Evolutionary conservation across 2,113 vertebrate genomes (phyloP), one percentile per base, ranked within the genome.

Genomic region (Podarcis muralis): DNA sequence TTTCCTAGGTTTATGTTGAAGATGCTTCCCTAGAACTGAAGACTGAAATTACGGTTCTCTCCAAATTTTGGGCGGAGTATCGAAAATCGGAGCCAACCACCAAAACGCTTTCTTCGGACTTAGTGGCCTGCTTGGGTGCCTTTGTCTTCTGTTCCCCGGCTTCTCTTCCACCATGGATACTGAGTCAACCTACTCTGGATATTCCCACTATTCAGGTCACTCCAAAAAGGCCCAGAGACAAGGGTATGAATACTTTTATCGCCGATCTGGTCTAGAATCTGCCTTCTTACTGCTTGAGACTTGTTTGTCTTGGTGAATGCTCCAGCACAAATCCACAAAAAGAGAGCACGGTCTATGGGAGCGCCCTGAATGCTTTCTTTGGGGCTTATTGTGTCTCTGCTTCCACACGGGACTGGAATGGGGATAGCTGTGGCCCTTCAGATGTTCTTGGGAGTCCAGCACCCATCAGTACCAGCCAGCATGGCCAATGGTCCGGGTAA

Each of bases 181-280:
- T 20, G 98, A 99, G 96, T 99, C 99, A 2, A 98, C 98, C 0
- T 99, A 99, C 93, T 99, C 99, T 53, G 98, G 98, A 82, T 99
- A 99, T 93, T 99, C 99, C 79, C 98, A 99, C 97, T 98, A 99
- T 94, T 99, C 98, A 5, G 97, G 98, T 86, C 98, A 98, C 95
- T 99, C 98, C 86, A 97, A 98, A 94, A 98, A 98, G 87, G 98
- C 98, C 90, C 98, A 99, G 95, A 97, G 98, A 95, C 98, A 98
- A 89, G 98, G 98, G 99, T 99, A 97, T 94, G 98, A 90, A 92
- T 89, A 68, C 74, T 20, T 6, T 71, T 79, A 23, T 89, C 72
- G 37, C 68, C 86, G 35, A 23, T 87, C 0, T 83, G 87, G 84
- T 13, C 16, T 78, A 53, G 66, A 27, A 57, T 8, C 3, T 30